Percentiles rank a stretch among this genome's conserved stretches.
These are phyloP conservation scores for Chelmon rostratus DNA, from an alignment of 2,797 vertebrate species.

Conservation along the genomic window DNA sequence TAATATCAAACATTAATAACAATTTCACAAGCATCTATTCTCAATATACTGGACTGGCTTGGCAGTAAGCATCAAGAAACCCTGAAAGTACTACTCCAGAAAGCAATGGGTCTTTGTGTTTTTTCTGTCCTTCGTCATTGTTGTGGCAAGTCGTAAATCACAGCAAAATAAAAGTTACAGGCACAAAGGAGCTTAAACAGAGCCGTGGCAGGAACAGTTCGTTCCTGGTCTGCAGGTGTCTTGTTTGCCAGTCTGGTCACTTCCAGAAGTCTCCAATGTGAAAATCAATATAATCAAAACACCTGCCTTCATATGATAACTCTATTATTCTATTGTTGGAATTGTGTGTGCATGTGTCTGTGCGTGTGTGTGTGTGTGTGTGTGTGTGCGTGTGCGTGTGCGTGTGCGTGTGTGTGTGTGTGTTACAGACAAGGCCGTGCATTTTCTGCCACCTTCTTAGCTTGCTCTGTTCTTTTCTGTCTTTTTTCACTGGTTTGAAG, in stretches of 20 bases:
- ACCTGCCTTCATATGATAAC: slow-evolving; percentile 6
- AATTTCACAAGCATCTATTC: slow-evolving; percentile 32
- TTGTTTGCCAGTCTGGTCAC: slow-evolving; percentile 23
- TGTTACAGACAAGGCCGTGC: no score
- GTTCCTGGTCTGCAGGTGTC: neutral
- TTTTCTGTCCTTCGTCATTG: slow-evolving; percentile 23
- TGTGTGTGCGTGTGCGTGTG: no score
- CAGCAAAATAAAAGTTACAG: slow-evolving; percentile 23
- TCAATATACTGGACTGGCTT: slow-evolving; percentile 25
- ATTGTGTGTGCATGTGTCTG: no score
- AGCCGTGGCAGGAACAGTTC: neutral
- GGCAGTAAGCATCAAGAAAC: neutral
- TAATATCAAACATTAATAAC: slow-evolving; percentile 38
- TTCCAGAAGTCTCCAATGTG: slow-evolving; percentile 6
- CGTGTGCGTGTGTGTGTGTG: no score
- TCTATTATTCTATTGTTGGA: no score
- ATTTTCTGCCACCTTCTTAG: no score
- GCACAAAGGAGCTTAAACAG: slow-evolving; percentile 58
- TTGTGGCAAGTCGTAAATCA: slow-evolving; percentile 48
- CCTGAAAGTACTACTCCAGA: neutral
- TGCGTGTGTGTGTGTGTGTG: no score
- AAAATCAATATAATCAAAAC: neutral
- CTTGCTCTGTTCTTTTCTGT: no score
- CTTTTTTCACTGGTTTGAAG: neutral
- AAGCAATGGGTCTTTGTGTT: slow-evolving; percentile 39